phyloP scores from a whole-genome alignment of 2,113 vertebrate species.

The Entelurus aequoreus region DNA sequence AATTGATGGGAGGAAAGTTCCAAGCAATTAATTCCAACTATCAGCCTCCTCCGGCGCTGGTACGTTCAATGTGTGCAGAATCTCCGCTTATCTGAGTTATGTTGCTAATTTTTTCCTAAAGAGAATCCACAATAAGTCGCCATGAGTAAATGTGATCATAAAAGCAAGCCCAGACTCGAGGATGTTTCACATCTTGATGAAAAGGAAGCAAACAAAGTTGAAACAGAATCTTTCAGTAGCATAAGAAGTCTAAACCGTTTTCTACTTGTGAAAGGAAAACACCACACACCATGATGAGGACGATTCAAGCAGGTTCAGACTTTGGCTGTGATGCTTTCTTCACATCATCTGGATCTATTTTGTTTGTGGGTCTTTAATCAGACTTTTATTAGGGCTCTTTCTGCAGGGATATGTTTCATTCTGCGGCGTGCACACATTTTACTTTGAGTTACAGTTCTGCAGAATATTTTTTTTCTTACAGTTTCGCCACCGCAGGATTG shows the following conservation, averaged over 20 bases:
- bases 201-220: not conserved
- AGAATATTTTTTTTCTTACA: conserved; percentile 18
- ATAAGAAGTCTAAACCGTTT: not conserved
- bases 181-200: conserved; percentile 9
- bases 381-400: not conserved
- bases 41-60: conserved; percentile 11
- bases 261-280: no score
- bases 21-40: conserved; percentile 47
- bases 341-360: not conserved
- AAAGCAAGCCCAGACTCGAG: conserved; percentile 35
- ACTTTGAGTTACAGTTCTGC: conserved; percentile 18
- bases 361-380: not conserved
- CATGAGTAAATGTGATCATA: conserved; percentile 38
- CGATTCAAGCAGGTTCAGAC: not conserved
- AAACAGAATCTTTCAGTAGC: not conserved
- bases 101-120: conserved; percentile 35
- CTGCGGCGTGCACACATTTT: conserved; percentile 3
- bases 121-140: conserved; percentile 32
- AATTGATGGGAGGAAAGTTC: conserved; percentile 42
- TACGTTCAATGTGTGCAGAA: conserved; percentile 8
- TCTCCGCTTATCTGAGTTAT: conserved; percentile 16
- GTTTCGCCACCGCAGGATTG: not conserved
- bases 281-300: not conserved
- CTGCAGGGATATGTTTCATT: conserved; percentile 3
- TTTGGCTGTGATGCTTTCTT: not conserved